Conservation (phyloP, 2,888 invertebrate species). For the Thecocarcelia acutangulata region DNA sequence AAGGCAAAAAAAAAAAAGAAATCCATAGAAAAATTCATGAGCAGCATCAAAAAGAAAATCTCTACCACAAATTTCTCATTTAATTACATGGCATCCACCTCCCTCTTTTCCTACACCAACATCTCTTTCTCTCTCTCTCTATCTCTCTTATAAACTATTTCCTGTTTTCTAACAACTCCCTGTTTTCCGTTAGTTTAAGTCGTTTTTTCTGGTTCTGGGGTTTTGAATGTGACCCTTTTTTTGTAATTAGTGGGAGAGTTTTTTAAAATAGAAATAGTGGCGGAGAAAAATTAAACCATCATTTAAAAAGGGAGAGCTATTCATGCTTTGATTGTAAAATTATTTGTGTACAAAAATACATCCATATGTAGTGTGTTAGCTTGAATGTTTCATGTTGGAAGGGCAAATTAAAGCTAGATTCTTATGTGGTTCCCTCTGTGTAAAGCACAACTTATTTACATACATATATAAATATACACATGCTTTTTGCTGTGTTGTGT, state of each 20-base stretch:
- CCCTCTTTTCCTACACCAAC: neutral
- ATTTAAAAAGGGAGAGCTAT: neutral
- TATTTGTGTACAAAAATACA: no score
- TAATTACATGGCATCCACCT: constrained; percentile 41
- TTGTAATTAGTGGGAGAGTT: constrained; percentile 30
- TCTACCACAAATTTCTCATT: constrained; percentile 66
- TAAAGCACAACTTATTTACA: no score
- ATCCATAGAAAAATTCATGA: neutral
- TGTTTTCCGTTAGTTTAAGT: constrained; percentile 31
- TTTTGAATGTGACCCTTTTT: constrained; percentile 22
- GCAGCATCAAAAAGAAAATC: constrained; percentile 56
- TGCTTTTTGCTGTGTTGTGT: no score
- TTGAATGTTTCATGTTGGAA: no score
- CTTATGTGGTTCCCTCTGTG: no score
- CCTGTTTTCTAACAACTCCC: constrained; percentile 39
- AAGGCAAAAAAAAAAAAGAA: neutral
- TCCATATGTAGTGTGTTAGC: no score
- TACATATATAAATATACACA: no score
- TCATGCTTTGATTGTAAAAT: no score
- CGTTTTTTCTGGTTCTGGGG: constrained; percentile 2
- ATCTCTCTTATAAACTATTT: neutral
- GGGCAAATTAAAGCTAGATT: no score
- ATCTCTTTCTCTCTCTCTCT: neutral
- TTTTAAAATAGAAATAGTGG: constrained; percentile 54
- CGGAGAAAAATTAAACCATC: constrained; percentile 1